These are phyloP conservation scores for Linyphia triangularis DNA, from an alignment of 2,888 invertebrate genomes.

Conservation along the genomic window DNA sequence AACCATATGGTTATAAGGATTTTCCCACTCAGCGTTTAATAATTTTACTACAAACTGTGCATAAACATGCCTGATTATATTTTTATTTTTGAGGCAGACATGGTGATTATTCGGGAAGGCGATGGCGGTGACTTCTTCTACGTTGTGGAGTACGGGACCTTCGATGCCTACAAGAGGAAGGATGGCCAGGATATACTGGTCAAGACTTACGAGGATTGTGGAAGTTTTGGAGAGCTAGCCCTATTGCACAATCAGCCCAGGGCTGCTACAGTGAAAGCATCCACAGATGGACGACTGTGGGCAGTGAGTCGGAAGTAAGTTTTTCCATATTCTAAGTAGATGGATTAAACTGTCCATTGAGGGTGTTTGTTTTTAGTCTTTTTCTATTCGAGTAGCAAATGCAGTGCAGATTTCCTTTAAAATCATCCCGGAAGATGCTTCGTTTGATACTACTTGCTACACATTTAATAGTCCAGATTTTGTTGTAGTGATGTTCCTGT, in stretches of 20 bases:
- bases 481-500: too few species aligned
- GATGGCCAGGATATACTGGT: constrained; percentile 78
- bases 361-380: too few species aligned
- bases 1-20: too few species aligned
- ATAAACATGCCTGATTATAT: neutral
- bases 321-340: neutral
- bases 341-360: too few species aligned
- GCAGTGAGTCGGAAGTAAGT: constrained; percentile 92
- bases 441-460: too few species aligned
- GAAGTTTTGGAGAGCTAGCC: constrained; percentile 97
- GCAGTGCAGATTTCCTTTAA: too few species aligned
- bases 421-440: too few species aligned
- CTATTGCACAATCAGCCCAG: constrained; percentile 98
- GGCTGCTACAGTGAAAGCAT: constrained; percentile 92
- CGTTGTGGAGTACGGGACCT: constrained; percentile 88
- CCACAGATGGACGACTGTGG: constrained; percentile 92
- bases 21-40: too few species aligned
- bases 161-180: constrained; percentile 16
- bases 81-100: constrained; percentile 74
- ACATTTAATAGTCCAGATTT: too few species aligned
- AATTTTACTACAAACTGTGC: neutral
- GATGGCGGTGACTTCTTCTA: constrained; percentile 82
- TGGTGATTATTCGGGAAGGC: constrained; percentile 80
- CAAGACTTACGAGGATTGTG: constrained; percentile 89
- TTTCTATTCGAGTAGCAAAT: too few species aligned